A percentile compares a stretch with the other conserved stretches of the same genome.
Conservation (phyloP, 1,140 invertebrate genomes). For the Drosophila elegans region DNA sequence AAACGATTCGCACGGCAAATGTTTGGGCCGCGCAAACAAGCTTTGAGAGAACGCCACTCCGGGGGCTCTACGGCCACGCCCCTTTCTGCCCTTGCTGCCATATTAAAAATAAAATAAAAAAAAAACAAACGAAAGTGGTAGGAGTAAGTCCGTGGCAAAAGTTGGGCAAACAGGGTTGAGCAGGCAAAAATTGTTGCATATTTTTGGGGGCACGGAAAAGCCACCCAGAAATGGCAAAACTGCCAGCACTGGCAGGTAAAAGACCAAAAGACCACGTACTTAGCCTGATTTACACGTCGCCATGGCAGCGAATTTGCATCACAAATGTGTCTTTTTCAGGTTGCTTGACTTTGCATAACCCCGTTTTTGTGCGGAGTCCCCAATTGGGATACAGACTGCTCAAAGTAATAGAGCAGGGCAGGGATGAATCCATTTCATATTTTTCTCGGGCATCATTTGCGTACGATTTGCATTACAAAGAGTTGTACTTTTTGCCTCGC, state of each 20-base stretch:
- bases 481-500: slow-evolving; percentile 33
- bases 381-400: slow-evolving; percentile 20
- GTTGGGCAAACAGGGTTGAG: slow-evolving; percentile 62
- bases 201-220: slow-evolving; percentile 43
- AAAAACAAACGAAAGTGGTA: no score
- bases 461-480: slow-evolving; percentile 79
- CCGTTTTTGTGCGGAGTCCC: slow-evolving; percentile 52
- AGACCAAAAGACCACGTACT: slow-evolving; percentile 81
- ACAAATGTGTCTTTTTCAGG: slow-evolving; percentile 83
- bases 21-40: slow-evolving; percentile 75
- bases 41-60: slow-evolving; percentile 64
- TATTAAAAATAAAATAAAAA: slow-evolving; percentile 31
- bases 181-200: slow-evolving; percentile 79
- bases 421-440: slow-evolving; percentile 74
- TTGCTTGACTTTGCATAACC: slow-evolving; percentile 83
- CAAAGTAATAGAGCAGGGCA: slow-evolving; percentile 57
- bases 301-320: slow-evolving; percentile 77
- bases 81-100: slow-evolving; percentile 7
- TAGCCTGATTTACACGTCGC: slow-evolving; percentile 81
- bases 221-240: slow-evolving; percentile 22
- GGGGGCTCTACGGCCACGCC: slow-evolving; percentile 31
- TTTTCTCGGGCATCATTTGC: slow-evolving; percentile 74
- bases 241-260: slow-evolving; percentile 68
- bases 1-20: slow-evolving; percentile 72
- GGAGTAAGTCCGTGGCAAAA: slow-evolving; percentile 36